Conservation (phyloP, 2,797 vertebrate species). For the Poeciliopsis infans region DNA sequence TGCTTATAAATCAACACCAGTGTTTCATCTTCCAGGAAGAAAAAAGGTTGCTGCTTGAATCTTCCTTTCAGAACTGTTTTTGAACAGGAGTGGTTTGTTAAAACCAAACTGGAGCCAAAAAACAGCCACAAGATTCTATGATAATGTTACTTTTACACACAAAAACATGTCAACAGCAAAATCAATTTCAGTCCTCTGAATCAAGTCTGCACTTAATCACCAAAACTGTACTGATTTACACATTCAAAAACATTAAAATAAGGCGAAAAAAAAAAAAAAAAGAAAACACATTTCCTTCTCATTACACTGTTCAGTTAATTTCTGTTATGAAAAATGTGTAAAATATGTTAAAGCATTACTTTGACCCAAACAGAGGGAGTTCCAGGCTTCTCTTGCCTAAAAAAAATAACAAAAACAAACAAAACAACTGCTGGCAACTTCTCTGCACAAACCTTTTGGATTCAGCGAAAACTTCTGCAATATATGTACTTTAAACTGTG, state of each 20-base stretch:
- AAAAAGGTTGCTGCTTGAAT: background rate
- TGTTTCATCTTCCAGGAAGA: background rate
- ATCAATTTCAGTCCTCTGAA: conserved; percentile 10
- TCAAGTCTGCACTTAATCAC: conserved; percentile 37
- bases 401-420: background rate
- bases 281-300: background rate
- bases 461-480: conserved; percentile 55
- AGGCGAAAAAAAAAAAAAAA: background rate
- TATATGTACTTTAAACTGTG: conserved; percentile 65
- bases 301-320: background rate
- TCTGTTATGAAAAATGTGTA: conserved; percentile 8
- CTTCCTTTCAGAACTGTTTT: background rate
- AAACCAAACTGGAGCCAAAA: background rate
- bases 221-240: conserved; percentile 30
- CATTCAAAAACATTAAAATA: conserved; percentile 5
- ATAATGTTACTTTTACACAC: background rate
- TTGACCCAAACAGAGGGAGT: conserved; percentile 23
- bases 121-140: background rate
- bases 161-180: conserved; percentile 10
- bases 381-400: conserved; percentile 43
- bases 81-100: background rate
- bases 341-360: conserved; percentile 1
- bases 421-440: conserved; percentile 42
- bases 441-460: conserved; percentile 21
- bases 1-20: background rate